Conservation (phyloP, 2,797 vertebrate genomes). For the Dermochelys coriacea region DNA sequence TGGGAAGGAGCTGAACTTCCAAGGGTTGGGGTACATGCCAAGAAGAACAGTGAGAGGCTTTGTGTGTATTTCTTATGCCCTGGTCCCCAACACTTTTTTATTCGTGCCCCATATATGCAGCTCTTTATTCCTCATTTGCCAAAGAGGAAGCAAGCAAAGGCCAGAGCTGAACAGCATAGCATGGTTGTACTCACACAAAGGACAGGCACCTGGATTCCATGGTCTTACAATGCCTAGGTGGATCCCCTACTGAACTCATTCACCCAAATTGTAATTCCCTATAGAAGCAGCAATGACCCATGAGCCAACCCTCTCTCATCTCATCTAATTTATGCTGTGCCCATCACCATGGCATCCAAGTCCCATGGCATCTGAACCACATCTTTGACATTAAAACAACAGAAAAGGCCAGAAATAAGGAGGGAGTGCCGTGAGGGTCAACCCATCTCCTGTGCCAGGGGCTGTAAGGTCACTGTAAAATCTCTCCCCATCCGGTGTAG, state of each 20-base stretch:
- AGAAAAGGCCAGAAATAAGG: background rate
- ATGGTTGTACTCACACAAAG: rapidly evolving
- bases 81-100: background rate
- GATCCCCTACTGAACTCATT: background rate
- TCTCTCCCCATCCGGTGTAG: no score
- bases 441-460: background rate
- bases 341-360: background rate
- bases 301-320: background rate
- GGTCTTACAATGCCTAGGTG: background rate
- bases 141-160: background rate
- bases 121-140: background rate
- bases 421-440: background rate
- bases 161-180: background rate
- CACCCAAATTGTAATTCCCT: background rate
- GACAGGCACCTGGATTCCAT: background rate
- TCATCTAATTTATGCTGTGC: background rate
- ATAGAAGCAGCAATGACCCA: background rate
- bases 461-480: background rate
- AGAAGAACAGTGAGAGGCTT: background rate
- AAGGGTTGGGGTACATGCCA: background rate
- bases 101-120: background rate
- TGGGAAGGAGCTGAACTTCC: background rate
- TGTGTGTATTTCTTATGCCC: background rate
- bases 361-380: background rate
- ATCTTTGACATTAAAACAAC: background rate